Conservation (phyloP, 2,797 vertebrate genomes). For the Tangara arthus region DNA sequence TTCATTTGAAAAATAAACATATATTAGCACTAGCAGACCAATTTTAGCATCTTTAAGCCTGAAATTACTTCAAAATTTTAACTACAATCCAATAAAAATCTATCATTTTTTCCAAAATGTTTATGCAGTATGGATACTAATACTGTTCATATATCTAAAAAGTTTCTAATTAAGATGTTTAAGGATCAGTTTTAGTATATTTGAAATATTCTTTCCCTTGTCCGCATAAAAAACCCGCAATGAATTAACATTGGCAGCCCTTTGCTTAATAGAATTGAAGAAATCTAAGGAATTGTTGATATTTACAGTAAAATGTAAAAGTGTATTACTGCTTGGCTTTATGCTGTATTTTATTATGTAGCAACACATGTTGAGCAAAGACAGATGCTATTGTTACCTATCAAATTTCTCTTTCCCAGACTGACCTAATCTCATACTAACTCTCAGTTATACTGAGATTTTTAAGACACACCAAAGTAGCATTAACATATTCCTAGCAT, state of each 20-base stretch:
- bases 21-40: background rate
- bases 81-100: background rate
- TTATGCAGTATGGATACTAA: background rate
- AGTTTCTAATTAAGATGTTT: background rate
- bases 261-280: background rate
- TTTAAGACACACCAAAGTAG: background rate
- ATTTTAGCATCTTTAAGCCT: background rate
- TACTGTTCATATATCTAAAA: background rate
- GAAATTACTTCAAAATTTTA: background rate
- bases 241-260: background rate
- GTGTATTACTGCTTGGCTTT: background rate
- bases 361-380: background rate
- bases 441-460: background rate
- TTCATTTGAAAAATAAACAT: background rate
- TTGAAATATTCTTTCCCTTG: background rate
- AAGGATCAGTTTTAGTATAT: background rate
- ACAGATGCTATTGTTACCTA: background rate
- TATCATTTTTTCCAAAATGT: background rate
- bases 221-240: background rate
- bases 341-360: background rate
- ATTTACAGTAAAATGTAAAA: background rate
- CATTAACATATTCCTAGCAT: background rate
- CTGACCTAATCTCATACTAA: background rate
- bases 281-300: background rate
- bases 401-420: background rate